Conservation (phyloP, 2,888 invertebrate genomes). For the Azorinus chamasolen region DNA sequence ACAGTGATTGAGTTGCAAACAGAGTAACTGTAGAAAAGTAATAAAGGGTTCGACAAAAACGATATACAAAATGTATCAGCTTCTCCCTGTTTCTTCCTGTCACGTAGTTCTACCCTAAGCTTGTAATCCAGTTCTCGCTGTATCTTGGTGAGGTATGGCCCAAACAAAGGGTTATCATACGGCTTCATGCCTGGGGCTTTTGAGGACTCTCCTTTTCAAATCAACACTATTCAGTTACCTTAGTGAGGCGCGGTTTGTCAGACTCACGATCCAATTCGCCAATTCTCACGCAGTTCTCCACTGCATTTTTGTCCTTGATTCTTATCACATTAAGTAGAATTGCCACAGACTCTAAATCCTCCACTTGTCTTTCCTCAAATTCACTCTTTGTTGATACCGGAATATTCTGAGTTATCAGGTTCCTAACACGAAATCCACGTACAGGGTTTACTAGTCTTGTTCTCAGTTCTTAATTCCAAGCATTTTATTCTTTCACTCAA, state of each 20-base stretch:
- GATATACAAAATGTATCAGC: constrained; percentile 1
- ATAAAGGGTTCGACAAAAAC: too few species aligned
- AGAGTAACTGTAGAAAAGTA: too few species aligned
- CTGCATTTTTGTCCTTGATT: not conserved
- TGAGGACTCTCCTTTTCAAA: not conserved
- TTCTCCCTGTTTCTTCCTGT: not conserved
- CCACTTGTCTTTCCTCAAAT: not conserved
- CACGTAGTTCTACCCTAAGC: not conserved
- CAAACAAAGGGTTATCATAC: not conserved
- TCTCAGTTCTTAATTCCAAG: not conserved
- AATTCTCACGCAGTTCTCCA: constrained; percentile 52
- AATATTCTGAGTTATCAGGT: not conserved
- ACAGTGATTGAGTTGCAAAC: too few species aligned
- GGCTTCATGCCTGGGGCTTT: not conserved
- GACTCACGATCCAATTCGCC: not conserved
- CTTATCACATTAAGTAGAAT: constrained; percentile 7
- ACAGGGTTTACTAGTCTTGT: not conserved
- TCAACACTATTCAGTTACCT: constrained; percentile 1
- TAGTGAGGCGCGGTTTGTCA: not conserved
- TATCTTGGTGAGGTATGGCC: constrained; percentile 1
- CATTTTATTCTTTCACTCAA: not conserved
- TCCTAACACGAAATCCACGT: constrained; percentile 2
- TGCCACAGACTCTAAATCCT: constrained; percentile 10
- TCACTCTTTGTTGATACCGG: not conserved
- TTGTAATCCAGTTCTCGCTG: not conserved